A percentile compares a stretch with the other conserved stretches of the same genome.
These are phyloP conservation scores for Sarcophaga carnaria DNA, from an alignment of 2,888 invertebrate genomes.

Conservation along the genomic window DNA sequence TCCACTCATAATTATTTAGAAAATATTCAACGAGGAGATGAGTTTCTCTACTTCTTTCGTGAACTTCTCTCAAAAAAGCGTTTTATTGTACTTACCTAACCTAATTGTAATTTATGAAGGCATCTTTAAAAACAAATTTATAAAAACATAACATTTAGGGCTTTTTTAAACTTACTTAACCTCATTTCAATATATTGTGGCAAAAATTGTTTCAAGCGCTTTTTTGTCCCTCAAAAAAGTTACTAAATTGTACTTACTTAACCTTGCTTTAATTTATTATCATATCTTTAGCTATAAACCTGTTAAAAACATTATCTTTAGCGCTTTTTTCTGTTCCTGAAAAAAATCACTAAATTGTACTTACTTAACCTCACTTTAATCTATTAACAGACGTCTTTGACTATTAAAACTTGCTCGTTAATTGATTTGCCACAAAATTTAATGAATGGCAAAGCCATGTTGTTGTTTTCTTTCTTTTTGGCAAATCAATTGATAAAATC, in stretches of 20 bases:
- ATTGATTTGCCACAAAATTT: constrained; percentile 44
- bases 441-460: background rate
- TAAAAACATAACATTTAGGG: no score
- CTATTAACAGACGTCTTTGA: background rate
- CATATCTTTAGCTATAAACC: no score
- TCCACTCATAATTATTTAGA: no score
- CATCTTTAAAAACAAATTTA: no score
- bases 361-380: background rate
- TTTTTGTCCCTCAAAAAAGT: background rate
- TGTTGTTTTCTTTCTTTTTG: background rate
- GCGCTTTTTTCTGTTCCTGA: background rate
- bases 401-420: constrained; percentile 5
- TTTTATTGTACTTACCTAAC: no score
- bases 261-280: no score
- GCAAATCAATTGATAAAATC: background rate
- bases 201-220: background rate
- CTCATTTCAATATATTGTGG: background rate
- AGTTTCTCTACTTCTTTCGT: no score
- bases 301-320: background rate
- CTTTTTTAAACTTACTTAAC: background rate
- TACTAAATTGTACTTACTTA: background rate
- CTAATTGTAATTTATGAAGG: no score
- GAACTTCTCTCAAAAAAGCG: no score
- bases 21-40: no score
- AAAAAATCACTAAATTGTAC: background rate